Evolutionary conservation across 2,888 invertebrate species (phyloP), one percentile per base, ranked within the genome.

Genomic region (Spodoptera exigua): DNA sequence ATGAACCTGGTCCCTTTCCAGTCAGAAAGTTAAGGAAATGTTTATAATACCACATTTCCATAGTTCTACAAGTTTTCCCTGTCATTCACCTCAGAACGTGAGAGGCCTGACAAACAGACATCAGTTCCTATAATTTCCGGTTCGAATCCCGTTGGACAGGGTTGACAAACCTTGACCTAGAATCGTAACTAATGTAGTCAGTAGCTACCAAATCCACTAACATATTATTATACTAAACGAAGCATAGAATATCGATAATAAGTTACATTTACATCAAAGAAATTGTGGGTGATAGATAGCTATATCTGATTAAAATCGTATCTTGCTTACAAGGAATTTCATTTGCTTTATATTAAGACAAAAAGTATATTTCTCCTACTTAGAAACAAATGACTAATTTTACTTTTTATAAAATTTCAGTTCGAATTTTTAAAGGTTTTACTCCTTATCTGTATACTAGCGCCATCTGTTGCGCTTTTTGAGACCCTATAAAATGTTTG

Each of bases 101-200:
- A 53, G 13, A 44, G 17, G 17, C 56, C 49, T 52, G 35, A 49
- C 58, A 59, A 55, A 63, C 55, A 63, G 35, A 34, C 62, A 40
- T 37, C 9, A 43, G 17, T 36, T 60, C 40, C 32, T 45, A 40
- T 59, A 17, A 51, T 56, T 54, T 74, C 69, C 54, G 63, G 57
- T 35, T 56, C 47, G 52, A 51, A 51, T 79, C 76, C 77, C 81
- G 81, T 84, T 84, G 78, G 60, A 76, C 82, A 83, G 82, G 80
- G 70, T 57, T 60, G 60, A 64, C 74, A 77, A 82, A 70, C 88
- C 87, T 89, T 89, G 88, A 88, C 87, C 88, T 74, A 84, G 81
- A 81, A 78, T 81, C 75, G 74, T 68, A 76, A 79, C 69, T 71
- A 81, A 79, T 79, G 79, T 82, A 81, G 82, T 80, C 71, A 78